phyloP scores from a whole-genome alignment of 2,888 invertebrate genomes.

The Rhagophthalmus giganteus region DNA sequence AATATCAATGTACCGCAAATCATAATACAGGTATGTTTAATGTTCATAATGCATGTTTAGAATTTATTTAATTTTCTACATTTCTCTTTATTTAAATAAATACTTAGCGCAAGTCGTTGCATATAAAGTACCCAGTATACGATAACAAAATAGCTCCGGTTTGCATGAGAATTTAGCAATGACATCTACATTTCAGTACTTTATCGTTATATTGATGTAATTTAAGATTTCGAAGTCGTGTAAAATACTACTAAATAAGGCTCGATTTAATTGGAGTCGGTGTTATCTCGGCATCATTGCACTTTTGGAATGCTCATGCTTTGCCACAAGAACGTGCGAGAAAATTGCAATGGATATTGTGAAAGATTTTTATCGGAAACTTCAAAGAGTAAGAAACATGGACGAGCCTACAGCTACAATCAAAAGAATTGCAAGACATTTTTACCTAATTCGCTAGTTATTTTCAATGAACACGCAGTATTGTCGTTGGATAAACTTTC shows the following conservation, averaged over 20 bases:
- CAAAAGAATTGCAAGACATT: slow-evolving; percentile 10
- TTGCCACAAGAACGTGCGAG: slow-evolving; percentile 29
- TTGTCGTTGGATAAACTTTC: slow-evolving; percentile 10
- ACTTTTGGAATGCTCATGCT: slow-evolving; percentile 36
- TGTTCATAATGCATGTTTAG: no score
- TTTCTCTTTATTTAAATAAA: no score
- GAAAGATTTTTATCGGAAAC: slow-evolving; percentile 31
- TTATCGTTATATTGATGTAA: slow-evolving; percentile 24
- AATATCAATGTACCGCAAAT: no score
- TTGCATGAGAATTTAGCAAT: slow-evolving; percentile 10
- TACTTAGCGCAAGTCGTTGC: no score
- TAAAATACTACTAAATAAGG: slow-evolving; percentile 38
- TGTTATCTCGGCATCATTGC: slow-evolving; percentile 38
- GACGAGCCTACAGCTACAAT: slow-evolving; percentile 11
- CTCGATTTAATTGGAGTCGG: slow-evolving; percentile 38
- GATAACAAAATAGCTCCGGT: no score
- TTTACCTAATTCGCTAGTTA: slow-evolving; percentile 9
- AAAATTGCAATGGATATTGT: slow-evolving; percentile 30
- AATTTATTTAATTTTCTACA: no score
- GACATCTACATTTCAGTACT: slow-evolving; percentile 22
- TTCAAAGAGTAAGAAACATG: slow-evolving; percentile 19
- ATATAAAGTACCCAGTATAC: no score
- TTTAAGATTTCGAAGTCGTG: slow-evolving; percentile 25
- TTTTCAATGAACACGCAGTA: slow-evolving; percentile 20
- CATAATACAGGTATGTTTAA: no score